Conservation (phyloP, 2,797 vertebrate genomes). For the Picus viridis region DNA sequence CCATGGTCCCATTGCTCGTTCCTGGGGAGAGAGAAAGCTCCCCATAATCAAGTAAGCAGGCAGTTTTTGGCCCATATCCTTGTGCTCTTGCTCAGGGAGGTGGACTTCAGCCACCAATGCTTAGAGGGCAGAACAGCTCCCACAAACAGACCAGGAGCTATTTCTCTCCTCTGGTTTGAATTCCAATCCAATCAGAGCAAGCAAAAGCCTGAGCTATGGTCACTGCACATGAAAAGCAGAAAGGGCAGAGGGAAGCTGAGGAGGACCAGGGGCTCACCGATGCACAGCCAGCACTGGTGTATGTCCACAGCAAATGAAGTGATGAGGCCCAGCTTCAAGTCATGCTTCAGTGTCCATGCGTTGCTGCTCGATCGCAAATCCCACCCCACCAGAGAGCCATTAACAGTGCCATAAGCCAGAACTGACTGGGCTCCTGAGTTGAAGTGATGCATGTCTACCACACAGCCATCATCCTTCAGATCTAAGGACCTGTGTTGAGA, state of each 20-base stretch:
- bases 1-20: constrained; percentile 97
- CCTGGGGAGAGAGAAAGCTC: constrained; percentile 78
- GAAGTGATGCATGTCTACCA: constrained; percentile 96
- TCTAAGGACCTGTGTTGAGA: constrained; percentile 85
- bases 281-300: constrained; percentile 97
- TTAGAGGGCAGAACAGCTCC: neutral
- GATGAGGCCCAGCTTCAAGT: constrained; percentile 95
- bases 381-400: constrained; percentile 96
- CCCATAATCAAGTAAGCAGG: neutral
- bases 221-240: neutral
- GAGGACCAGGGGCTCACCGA: constrained; percentile 81
- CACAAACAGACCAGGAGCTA: neutral
- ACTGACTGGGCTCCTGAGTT: constrained; percentile 94
- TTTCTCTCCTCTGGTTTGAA: neutral
- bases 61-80: neutral
- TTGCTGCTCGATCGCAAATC: constrained; percentile 91
- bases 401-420: constrained; percentile 93
- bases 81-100: neutral
- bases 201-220: neutral
- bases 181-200: neutral
- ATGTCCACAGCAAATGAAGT: constrained; percentile 97
- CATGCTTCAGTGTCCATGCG: constrained; percentile 93
- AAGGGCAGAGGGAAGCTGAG: neutral
- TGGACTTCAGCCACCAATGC: neutral
- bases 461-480: constrained; percentile 91